phyloP scores from a whole-genome alignment of 2,113 vertebrate genomes.

The Mobula birostris region DNA sequence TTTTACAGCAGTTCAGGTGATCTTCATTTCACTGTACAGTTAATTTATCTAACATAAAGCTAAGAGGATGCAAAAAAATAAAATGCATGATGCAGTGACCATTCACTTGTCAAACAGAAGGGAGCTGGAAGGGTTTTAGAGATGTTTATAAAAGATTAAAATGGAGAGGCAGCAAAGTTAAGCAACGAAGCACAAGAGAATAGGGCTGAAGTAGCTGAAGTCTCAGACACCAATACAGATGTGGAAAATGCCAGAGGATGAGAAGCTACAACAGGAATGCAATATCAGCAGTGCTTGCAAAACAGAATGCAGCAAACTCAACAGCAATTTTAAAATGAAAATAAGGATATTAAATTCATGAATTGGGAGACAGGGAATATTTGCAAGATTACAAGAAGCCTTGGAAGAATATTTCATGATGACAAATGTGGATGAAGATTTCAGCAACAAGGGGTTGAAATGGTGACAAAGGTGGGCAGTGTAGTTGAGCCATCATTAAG shows the following conservation, averaged over 20 bases:
- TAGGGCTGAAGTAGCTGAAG: background rate
- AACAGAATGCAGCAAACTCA: background rate
- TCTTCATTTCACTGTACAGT: no score
- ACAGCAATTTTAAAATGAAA: background rate
- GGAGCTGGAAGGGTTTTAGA: no score
- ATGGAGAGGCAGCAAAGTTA: background rate
- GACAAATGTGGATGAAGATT: background rate
- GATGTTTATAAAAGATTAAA: no score
- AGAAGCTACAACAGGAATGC: background rate
- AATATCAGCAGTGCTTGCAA: background rate
- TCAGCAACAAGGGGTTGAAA: background rate
- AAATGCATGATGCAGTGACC: no score
- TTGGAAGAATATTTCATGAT: background rate
- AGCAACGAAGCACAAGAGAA: background rate
- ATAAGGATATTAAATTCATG: background rate
- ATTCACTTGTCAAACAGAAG: no score
- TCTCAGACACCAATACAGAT: background rate
- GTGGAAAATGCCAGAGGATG: background rate
- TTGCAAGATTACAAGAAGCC: background rate
- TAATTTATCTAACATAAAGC: no score
- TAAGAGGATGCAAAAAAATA: no score
- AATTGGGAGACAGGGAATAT: background rate
- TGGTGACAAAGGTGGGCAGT: background rate
- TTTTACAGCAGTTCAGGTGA: background rate
- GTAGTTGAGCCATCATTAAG: background rate